phyloP scores from a whole-genome alignment of 2,113 vertebrate species.

The Oxyruncus cristatus region DNA sequence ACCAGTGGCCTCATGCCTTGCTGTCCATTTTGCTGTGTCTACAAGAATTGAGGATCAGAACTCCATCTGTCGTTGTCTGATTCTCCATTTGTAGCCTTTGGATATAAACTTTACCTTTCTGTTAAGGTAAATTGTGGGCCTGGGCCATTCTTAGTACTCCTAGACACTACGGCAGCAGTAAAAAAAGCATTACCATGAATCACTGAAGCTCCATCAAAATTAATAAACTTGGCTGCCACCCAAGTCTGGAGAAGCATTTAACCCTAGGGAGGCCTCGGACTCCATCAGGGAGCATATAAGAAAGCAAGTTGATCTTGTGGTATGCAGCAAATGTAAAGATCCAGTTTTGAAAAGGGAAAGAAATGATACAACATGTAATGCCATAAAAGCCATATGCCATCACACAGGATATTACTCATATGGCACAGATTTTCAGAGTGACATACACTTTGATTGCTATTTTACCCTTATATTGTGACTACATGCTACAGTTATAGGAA shows the following conservation, averaged over 20 bases:
- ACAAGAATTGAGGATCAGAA: neutral
- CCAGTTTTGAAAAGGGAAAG: slow-evolving; percentile 21
- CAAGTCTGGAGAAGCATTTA: neutral
- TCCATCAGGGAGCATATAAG: neutral
- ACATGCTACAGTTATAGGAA: neutral
- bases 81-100: neutral
- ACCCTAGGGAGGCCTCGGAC: neutral
- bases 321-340: slow-evolving; percentile 30
- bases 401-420: neutral
- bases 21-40: neutral
- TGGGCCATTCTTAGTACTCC: neutral
- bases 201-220: neutral
- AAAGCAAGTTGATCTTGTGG: neutral
- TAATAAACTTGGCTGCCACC: neutral
- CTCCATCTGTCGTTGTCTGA: neutral
- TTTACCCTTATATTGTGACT: neutral
- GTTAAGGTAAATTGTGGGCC: neutral
- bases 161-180: neutral
- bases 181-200: neutral
- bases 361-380: neutral
- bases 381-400: neutral
- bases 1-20: neutral
- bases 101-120: neutral
- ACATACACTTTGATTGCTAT: neutral
- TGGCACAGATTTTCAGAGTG: neutral